These are phyloP conservation scores for Dicrurus megarhynchus DNA, from an alignment of 2,113 vertebrate species.

Conservation along the genomic window DNA sequence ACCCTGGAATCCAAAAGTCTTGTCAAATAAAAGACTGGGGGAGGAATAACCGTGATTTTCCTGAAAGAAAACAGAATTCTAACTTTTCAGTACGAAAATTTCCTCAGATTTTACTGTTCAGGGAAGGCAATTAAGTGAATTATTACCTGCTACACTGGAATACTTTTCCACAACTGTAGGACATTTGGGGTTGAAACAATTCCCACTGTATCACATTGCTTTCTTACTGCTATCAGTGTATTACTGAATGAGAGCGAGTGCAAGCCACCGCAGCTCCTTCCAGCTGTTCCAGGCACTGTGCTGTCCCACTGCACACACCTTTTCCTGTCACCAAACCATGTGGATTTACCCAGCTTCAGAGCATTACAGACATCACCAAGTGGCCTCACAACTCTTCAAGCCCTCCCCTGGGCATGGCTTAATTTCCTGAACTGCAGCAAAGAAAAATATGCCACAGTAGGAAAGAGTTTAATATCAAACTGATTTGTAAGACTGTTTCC, in stretches of 20 bases:
- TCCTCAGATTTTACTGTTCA: not conserved
- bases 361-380: fast-evolving
- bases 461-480: not conserved
- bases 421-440: not conserved
- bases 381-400: not conserved
- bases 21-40: not conserved
- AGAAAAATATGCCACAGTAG: not conserved
- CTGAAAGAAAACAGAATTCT: not conserved
- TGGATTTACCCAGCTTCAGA: fast-evolving
- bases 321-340: not conserved
- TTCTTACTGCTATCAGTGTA: not conserved
- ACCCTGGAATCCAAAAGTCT: not conserved
- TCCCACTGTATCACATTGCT: not conserved
- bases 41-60: not conserved
- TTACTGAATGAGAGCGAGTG: not conserved
- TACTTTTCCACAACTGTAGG: not conserved
- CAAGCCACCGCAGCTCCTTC: not conserved
- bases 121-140: not conserved
- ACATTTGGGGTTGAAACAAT: not conserved
- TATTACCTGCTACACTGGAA: not conserved
- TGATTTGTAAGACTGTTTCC: not conserved
- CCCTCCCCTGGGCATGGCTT: not conserved
- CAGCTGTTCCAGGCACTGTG: not conserved
- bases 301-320: not conserved
- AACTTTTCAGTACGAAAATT: not conserved